These are phyloP conservation scores for Megastigmus dorsalis DNA, from an alignment of 2,888 invertebrate genomes.

Conservation along the genomic window DNA sequence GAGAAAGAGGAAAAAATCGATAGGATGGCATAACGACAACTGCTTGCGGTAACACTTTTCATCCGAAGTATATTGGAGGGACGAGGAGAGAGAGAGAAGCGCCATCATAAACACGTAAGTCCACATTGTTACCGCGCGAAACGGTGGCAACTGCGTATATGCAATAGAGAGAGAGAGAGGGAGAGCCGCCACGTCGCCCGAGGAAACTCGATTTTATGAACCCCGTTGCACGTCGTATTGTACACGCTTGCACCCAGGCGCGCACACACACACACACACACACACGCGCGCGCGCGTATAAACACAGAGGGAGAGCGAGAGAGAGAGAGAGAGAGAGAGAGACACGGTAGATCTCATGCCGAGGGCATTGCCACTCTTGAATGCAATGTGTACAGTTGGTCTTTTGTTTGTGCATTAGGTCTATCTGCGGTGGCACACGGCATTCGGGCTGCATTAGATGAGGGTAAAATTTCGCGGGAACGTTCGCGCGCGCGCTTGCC, in stretches of 20 bases:
- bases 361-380: conserved; percentile 38
- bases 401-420: conserved; percentile 54
- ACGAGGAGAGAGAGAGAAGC: conserved; percentile 51
- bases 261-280: neutral
- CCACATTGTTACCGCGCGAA: conserved; percentile 60
- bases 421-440: neutral
- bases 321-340: too few species aligned
- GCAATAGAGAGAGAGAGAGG: conserved; percentile 51
- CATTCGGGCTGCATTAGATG: conserved; percentile 34
- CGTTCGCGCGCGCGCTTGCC: neutral
- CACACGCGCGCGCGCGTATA: too few species aligned
- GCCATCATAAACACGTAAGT: conserved; percentile 62
- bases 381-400: conserved; percentile 42
- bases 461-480: conserved; percentile 24
- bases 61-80: neutral
- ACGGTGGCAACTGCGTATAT: conserved; percentile 53
- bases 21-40: neutral
- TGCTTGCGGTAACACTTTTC: conserved; percentile 10
- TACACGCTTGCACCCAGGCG: conserved; percentile 31
- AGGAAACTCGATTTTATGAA: conserved; percentile 60
- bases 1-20: neutral
- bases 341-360: neutral
- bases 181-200: conserved; percentile 31
- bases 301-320: too few species aligned
- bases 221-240: too few species aligned